Percentiles rank a stretch among this genome's conserved stretches.
phyloP scores from a whole-genome alignment of 2,113 vertebrate genomes.

The Probosciger aterrimus region DNA sequence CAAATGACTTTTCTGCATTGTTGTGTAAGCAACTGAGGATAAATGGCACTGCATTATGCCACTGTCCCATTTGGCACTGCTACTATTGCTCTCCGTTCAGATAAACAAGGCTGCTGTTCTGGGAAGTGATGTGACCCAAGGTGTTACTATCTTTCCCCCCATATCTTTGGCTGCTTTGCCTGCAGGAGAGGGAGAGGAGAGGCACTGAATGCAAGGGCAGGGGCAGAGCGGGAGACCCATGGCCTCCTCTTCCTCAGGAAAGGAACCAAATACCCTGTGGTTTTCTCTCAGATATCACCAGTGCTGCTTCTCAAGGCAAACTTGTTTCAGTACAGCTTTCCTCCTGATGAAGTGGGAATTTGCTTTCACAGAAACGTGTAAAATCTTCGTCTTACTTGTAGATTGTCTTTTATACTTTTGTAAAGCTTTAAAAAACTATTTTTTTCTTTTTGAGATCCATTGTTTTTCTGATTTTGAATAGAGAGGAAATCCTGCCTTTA shows the following conservation, averaged over 20 bases:
- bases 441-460: neutral
- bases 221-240: neutral
- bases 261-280: neutral
- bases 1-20: neutral
- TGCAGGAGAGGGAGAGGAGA: too few species aligned
- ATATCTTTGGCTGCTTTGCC: neutral
- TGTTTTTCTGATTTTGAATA: neutral
- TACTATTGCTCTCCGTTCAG: rapidly evolving
- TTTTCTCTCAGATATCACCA: neutral
- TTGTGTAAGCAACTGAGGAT: neutral
- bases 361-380: neutral
- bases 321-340: neutral
- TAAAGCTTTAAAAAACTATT: neutral
- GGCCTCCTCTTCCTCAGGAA: neutral
- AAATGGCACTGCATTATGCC: neutral
- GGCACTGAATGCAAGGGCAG: neutral
- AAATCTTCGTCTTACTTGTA: neutral
- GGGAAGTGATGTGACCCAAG: neutral
- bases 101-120: neutral
- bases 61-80: neutral
- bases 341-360: neutral
- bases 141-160: neutral
- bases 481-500: neutral
- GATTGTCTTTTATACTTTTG: neutral
- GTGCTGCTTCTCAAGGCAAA: neutral